Evolutionary conservation across 2,888 invertebrate genomes (phyloP), one percentile per base, ranked within the genome.

Genomic region (Idaea biselata): DNA sequence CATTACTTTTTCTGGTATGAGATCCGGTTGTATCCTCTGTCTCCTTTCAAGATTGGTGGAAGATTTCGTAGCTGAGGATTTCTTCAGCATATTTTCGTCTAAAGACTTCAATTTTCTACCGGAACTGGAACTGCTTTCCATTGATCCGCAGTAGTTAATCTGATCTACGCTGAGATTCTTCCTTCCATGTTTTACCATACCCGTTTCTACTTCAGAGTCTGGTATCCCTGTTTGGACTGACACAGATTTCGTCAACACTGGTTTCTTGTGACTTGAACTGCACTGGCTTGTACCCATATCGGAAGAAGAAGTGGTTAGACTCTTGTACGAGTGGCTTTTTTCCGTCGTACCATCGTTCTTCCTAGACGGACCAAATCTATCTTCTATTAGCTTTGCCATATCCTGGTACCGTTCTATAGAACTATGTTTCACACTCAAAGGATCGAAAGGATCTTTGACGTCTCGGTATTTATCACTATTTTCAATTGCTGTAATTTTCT

Each of bases 401-500:
- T 95, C 95, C 78, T 95, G 95, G 69, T 95, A 95, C 58, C 95
- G 89, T 75, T 95, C 95, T 81, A 95, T 95, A 66, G 95, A 95
- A 83, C 94, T 94, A 70, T 95, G 94, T 76, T 95, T 95, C 65
- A 95, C 94, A 61, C 93, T 94, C 63, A 90, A 87, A 16, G 93
- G 93, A 80, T 95, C 95, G 66, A 95, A 93, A 0, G 93, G 93
- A 74, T 94, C 94, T 77, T 91, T 91, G 0, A 91, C 81, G 62
- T 93, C 93, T 74, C 80, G 86, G 64, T 81, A 78, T 66, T 87
- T 90, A 61, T 89, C 87, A 63, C 64, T 80, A 63, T 82, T 91
- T 70, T 92, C 91, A 58, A 88, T 86, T 6, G 82, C 82, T 16
- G 89, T 83, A 59, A 88, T 82, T 68, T 93, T 93, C 54, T 89